phyloP scores from a whole-genome alignment of 1,140 invertebrate species.

The Lasioglossum albipes region DNA sequence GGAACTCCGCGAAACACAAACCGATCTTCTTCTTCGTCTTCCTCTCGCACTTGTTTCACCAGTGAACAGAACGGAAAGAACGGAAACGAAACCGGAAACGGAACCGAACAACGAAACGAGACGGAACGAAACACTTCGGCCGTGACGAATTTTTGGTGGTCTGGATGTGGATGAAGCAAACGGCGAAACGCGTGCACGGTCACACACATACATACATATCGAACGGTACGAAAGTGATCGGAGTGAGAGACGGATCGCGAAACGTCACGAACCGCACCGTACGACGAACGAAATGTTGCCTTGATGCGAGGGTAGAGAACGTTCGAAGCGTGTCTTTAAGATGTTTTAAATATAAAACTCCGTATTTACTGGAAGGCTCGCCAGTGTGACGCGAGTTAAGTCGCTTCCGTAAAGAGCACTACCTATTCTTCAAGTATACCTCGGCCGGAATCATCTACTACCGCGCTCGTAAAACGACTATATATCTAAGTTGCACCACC shows the following conservation, averaged over 20 bases:
- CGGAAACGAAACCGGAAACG: too few relatives aligned
- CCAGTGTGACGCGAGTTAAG: conserved; percentile 24
- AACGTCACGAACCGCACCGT: conserved; percentile 57
- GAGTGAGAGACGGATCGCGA: conserved; percentile 17
- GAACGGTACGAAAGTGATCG: conserved; percentile 17
- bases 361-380: conserved; percentile 24
- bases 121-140: conserved; percentile 14
- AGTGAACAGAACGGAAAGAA: too few relatives aligned
- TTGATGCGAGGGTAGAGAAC: conserved; percentile 1
- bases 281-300: conserved; percentile 63
- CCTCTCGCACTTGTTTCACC: conserved; percentile 35
- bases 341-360: conserved; percentile 36
- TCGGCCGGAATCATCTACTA: conserved; percentile 40
- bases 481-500: conserved; percentile 49
- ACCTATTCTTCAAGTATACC: conserved; percentile 41
- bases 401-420: conserved; percentile 50
- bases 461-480: conserved; percentile 54
- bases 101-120: too few relatives aligned
- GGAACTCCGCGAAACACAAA: conserved; percentile 46
- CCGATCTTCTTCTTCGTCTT: conserved; percentile 32
- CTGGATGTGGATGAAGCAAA: conserved; percentile 2
- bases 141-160: not conserved
- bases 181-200: conserved; percentile 46
- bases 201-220: conserved; percentile 40
- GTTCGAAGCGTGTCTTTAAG: conserved; percentile 6